Conservation (phyloP, 2,113 vertebrate genomes). For the Papio anubis region DNA sequence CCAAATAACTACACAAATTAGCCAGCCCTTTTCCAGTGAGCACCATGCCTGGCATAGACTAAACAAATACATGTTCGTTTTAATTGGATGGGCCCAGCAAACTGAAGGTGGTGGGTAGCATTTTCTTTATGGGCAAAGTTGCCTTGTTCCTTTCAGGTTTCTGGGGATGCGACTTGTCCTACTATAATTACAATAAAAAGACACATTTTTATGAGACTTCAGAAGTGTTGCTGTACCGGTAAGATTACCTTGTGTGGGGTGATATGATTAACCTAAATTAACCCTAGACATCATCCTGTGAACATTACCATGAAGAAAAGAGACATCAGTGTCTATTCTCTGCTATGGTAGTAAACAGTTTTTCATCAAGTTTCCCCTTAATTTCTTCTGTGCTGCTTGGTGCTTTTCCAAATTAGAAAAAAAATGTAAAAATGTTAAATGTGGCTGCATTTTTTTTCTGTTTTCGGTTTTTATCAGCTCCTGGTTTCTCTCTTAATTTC, state of each 20-base stretch:
- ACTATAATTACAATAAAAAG: not conserved
- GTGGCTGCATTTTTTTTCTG: not conserved
- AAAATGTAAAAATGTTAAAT: not conserved
- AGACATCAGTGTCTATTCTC: constrained; percentile 8
- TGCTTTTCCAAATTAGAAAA: constrained; percentile 55
- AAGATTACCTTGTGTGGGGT: not conserved
- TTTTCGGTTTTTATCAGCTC: constrained; percentile 53
- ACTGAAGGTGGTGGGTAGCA: not conserved
- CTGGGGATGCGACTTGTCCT: not conserved
- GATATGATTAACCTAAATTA: constrained; percentile 64
- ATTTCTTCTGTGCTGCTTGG: not conserved
- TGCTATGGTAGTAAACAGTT: not conserved
- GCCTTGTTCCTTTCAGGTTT: not conserved
- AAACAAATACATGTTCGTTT: not conserved
- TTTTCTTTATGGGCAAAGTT: not conserved
- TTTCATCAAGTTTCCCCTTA: constrained; percentile 3
- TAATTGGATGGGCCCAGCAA: not conserved
- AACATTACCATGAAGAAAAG: not conserved
- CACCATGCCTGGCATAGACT: not conserved
- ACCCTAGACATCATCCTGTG: not conserved
- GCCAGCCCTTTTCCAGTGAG: too few relatives aligned
- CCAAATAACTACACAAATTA: fast-evolving
- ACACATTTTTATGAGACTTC: not conserved
- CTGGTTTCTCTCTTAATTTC: constrained; percentile 49
- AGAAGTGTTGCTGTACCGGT: not conserved